Base-by-base conservation (phyloP, 2,113 vertebrate species). In the Abramis brama region DNA sequence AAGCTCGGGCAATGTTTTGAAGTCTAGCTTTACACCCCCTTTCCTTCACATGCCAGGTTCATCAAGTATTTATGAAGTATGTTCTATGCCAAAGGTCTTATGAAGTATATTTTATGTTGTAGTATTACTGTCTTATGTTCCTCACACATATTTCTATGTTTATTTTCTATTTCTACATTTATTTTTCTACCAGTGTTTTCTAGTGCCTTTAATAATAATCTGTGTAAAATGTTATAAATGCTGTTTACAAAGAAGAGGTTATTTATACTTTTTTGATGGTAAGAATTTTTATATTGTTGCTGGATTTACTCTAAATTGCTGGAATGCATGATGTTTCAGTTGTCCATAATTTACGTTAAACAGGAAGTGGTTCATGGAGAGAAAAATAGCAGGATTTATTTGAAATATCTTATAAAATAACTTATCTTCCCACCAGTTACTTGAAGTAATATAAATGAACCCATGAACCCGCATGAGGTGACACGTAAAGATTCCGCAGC, bases 131-230 rank as follows among this genome's bases (percentile, higher is more conserved):
- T 68, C 43, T 81, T 77, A 84, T 23, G n/a, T 77, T 79, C 80
- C 64, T 70, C 73, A 78, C 47, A 89, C 36, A 39, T 39, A 39
- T 39, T 39, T 39, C 36, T 39, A 39, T 39, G 36, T 39, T 39
- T 39, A 39, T 39, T 33, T 33, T 39, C 36, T 87, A 82, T 88
- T 91, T 88, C 78, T 92, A 88, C 52, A 71, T 93, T 88, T 94
- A 93, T 94, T 93, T 94, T 93, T 93, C 87, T 92, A 93, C 91
- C 78, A 85, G 90, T 92, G 85, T 86, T 36, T 89, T 87, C 86
- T 80, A 89, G 60, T 90, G 86, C 86, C 88, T 91, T 89, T 90
- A 39, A 83, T 68, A 79, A 76, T 75, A 75, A 77, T 77, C 62
- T 21, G 19, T 86, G 89, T 86, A 85, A 83, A 87, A 88, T 91